Evolutionary conservation across 2,888 invertebrate genomes (phyloP).

Genomic region (Pinctada fucata): DNA sequence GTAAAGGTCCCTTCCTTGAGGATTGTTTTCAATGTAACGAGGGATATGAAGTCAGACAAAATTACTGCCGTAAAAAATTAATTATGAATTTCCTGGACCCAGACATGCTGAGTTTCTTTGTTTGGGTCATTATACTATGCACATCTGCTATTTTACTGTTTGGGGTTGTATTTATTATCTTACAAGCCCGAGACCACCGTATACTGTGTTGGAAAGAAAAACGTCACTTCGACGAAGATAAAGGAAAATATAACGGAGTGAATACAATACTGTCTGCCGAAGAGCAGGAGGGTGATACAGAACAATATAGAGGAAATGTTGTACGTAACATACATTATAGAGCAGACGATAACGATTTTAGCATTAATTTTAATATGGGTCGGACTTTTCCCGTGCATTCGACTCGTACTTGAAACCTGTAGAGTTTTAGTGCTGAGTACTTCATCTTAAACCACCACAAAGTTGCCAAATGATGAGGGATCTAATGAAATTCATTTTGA

Average conservation of each 20-base stretch:
- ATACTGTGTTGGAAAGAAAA: constrained; percentile 67
- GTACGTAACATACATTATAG: constrained; percentile 25
- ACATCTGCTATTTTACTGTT: constrained; percentile 67
- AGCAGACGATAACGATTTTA: constrained; percentile 18
- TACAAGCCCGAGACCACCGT: constrained; percentile 65
- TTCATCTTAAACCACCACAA: too few species aligned
- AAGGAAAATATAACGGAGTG: constrained; percentile 65
- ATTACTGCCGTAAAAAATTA: constrained; percentile 63
- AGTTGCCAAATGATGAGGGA: too few species aligned
- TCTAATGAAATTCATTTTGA: too few species aligned
- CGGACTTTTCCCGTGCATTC: background rate
- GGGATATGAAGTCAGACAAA: constrained; percentile 55
- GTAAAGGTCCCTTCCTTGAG: constrained; percentile 59
- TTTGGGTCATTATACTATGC: constrained; percentile 69
- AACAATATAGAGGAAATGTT: constrained; percentile 19
- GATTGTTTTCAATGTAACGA: constrained; percentile 67
- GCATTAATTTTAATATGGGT: background rate
- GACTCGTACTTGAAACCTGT: background rate
- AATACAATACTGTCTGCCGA: constrained; percentile 48
- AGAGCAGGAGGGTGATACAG: constrained; percentile 46
- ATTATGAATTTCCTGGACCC: constrained; percentile 70
- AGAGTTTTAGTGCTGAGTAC: too few species aligned
- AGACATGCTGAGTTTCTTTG: constrained; percentile 67
- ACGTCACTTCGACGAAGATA: constrained; percentile 51
- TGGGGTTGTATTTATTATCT: constrained; percentile 64